Base-by-base conservation (phyloP, 1,140 invertebrate genomes). In the Brachionus asplanchnoidis region DNA sequence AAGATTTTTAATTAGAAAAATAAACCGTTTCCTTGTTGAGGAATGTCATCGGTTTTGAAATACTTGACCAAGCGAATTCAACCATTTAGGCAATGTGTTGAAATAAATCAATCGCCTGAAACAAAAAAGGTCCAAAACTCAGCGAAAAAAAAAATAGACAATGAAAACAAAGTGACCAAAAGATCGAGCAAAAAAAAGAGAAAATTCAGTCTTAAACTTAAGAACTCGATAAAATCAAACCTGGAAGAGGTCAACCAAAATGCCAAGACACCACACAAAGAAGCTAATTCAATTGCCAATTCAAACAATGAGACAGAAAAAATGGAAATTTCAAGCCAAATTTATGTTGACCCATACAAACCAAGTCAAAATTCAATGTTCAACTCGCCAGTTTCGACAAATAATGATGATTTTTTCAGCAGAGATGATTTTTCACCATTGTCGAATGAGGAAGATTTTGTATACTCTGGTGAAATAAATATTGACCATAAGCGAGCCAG, bases 1-100 rank as follows among this genome's bases (percentile, higher is more conserved):
- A 23, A 23, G 26, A 66, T 23, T 32, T 66, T 68, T 42, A 73
- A n/a, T 36, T 17, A 73, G 17, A n/a, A 73, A 73, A 36, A 36
- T 36, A 36, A 73, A 42, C 17, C 40, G 32, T 17, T 73, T 42
- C 73, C 26, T 77, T 46, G 20, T 26, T 50, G 6, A 77, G 26
- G 46, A 50, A 77, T 77, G 73, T 14, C 73, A 6, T 50, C 40
- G 46, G 73, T 77, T 26, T 77, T 77, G 12, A 77, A 77, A 50
- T 77, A 50, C 42, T 50, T 77, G 17, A 23, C 40, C 0, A 77
- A 50, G 50, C 46, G 26, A 50, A 77, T 77, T 26, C 73, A 77
- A 77, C 73, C 73, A 50, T 77, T 77, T 26, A 77, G 17, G 20
- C 42, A 50, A 77, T 77, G 73, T 50, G 20, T 77, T 77, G 73